A percentile compares a stretch with the other conserved stretches of the same genome.
Evolutionary conservation across 2,113 vertebrate genomes (phyloP).

Genomic region (Rana temporaria): DNA sequence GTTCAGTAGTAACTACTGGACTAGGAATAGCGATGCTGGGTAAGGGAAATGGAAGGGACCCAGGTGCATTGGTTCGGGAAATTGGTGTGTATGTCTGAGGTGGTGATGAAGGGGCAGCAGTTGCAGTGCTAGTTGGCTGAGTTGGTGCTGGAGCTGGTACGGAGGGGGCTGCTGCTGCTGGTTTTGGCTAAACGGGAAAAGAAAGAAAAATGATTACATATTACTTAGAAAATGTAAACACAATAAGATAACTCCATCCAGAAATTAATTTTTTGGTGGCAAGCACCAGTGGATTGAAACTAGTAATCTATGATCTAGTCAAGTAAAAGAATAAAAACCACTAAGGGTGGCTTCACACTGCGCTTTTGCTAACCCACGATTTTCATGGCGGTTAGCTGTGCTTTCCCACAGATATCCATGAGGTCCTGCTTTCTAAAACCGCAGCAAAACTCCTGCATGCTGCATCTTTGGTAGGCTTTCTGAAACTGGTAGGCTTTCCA

Average conservation of each 20-base stretch:
- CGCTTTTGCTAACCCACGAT: too few species aligned
- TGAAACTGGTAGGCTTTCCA: too few species aligned
- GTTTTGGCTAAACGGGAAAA: slow-evolving; percentile 80
- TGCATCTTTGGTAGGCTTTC: too few species aligned
- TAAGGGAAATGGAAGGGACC: slow-evolving; percentile 64
- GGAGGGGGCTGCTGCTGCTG: slow-evolving; percentile 62
- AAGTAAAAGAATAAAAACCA: too few species aligned
- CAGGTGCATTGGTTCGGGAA: slow-evolving; percentile 37
- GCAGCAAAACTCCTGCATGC: too few species aligned
- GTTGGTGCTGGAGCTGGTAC: slow-evolving; percentile 65
- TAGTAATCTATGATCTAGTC: too few species aligned
- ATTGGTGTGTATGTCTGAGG: slow-evolving; percentile 61
- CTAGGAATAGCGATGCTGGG: slow-evolving; percentile 68
- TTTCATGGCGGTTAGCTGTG: too few species aligned
- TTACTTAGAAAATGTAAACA: neutral
- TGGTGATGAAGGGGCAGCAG: slow-evolving; percentile 64
- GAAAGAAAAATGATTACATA: slow-evolving; percentile 29
- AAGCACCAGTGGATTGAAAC: too few species aligned
- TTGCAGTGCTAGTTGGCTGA: slow-evolving; percentile 62
- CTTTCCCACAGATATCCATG: too few species aligned
- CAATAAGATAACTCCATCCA: neutral
- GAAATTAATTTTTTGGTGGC: too few species aligned
- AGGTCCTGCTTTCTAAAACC: too few species aligned
- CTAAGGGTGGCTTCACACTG: too few species aligned
- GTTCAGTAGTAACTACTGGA: slow-evolving; percentile 66